Conservation (phyloP, 2,113 vertebrate genomes). For the Hypomesus transpacificus region DNA sequence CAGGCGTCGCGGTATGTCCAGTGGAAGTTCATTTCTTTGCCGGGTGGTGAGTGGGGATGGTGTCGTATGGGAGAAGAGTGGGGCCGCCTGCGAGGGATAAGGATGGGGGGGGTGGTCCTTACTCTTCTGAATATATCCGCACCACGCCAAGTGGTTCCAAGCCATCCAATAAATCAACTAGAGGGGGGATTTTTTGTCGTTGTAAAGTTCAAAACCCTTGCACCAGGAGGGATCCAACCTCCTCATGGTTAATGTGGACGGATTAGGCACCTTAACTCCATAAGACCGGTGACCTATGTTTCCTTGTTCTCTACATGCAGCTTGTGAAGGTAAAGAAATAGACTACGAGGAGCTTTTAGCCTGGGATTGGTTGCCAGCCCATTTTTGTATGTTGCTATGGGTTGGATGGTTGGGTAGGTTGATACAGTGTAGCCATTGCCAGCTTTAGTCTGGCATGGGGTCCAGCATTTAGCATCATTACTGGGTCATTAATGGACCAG, state of each 20-base stretch:
- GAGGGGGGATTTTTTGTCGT: no score
- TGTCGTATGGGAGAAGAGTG: conserved; percentile 9
- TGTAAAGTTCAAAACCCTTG: neutral
- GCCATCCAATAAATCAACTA: neutral
- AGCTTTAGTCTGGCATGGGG: conserved; percentile 24
- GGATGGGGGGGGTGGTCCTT: neutral
- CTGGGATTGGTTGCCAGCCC: neutral
- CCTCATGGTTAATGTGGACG: no score
- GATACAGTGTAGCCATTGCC: neutral
- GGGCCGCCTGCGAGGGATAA: neutral
- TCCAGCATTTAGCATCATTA: conserved; percentile 20
- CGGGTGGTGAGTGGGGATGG: conserved; percentile 15
- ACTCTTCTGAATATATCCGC: neutral
- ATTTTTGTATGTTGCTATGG: neutral
- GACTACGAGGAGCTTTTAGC: neutral
- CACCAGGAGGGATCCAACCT: neutral
- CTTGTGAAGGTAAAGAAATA: neutral
- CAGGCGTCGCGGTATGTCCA: conserved; percentile 17
- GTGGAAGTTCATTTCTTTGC: conserved; percentile 12
- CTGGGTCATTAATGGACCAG: conserved; percentile 26
- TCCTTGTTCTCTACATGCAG: no score
- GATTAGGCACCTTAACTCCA: no score
- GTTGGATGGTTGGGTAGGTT: neutral
- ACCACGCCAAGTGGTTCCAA: neutral
- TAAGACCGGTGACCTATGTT: no score